A percentile compares a stretch with the other conserved stretches of the same genome.
phyloP scores from a whole-genome alignment of 2,888 invertebrate species.

The Heliconius charithonia region DNA sequence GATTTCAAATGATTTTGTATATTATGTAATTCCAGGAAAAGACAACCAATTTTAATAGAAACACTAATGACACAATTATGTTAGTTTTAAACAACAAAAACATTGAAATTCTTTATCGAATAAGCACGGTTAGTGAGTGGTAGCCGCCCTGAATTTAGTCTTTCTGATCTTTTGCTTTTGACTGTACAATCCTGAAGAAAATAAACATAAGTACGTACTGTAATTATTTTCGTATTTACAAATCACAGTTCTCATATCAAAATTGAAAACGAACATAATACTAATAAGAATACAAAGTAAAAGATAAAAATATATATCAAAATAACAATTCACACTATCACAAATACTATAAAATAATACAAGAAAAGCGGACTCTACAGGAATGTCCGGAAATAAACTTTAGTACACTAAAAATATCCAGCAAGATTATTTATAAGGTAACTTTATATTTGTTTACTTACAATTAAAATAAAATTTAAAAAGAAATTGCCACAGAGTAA shows the following conservation, averaged over 20 bases:
- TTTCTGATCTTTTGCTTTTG: too few species aligned
- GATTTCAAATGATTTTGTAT: too few species aligned
- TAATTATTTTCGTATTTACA: neutral
- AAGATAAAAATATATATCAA: neutral
- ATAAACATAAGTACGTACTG: too few species aligned
- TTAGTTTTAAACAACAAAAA: too few species aligned
- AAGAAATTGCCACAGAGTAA: neutral
- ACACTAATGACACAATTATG: too few species aligned
- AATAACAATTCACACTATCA: neutral
- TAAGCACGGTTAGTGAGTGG: too few species aligned
- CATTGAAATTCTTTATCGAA: too few species aligned
- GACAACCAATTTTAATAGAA: too few species aligned
- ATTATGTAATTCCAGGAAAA: too few species aligned
- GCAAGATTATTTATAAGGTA: conserved; percentile 17
- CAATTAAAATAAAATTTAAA: neutral
- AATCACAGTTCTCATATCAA: neutral
- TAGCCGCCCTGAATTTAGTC: too few species aligned
- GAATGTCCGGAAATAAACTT: conserved; percentile 9
- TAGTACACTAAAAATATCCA: neutral
- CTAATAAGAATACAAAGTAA: conserved; percentile 2
- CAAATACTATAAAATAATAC: conserved; percentile 18
- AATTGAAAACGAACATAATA: conserved; percentile 15
- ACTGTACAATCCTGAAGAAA: too few species aligned
- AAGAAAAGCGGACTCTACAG: neutral
- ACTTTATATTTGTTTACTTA: neutral